Evolutionary conservation across 1,140 invertebrate genomes (phyloP).

Genomic region (Chionoecetes opilio): DNA sequence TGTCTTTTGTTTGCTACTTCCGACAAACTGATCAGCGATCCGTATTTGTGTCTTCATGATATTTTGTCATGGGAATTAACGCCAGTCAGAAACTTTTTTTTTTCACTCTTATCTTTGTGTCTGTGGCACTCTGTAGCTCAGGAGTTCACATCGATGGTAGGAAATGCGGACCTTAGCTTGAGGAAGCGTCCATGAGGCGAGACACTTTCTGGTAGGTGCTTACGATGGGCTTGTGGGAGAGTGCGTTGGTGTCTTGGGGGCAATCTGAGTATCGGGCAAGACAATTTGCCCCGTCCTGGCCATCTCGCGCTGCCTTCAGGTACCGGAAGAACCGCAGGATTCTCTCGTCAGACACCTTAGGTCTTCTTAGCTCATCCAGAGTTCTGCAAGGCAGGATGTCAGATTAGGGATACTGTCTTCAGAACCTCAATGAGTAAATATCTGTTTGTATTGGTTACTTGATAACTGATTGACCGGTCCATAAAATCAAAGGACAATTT

Average conservation of each 20-base stretch:
- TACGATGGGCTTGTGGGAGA: constrained; percentile 79
- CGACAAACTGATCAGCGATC: too few relatives aligned
- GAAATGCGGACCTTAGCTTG: background rate
- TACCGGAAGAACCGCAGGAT: constrained; percentile 81
- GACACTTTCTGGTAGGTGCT: constrained; percentile 79
- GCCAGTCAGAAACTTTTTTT: background rate
- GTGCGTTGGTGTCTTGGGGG: constrained; percentile 69
- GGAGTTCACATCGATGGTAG: background rate
- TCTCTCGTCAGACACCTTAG: constrained; percentile 78
- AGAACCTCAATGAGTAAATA: too few relatives aligned
- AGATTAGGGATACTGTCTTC: too few relatives aligned
- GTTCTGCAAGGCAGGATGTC: constrained; percentile 62
- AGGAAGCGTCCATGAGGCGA: constrained; percentile 71
- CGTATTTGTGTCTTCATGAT: background rate
- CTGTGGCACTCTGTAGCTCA: background rate
- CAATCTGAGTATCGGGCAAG: constrained; percentile 64
- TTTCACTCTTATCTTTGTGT: background rate
- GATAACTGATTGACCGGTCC: too few relatives aligned
- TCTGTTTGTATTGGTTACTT: too few relatives aligned
- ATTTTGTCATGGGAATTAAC: too few relatives aligned
- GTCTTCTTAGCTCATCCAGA: constrained; percentile 75
- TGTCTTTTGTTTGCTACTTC: too few relatives aligned
- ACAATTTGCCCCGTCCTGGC: constrained; percentile 78
- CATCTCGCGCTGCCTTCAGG: constrained; percentile 77
- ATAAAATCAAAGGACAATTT: too few relatives aligned